A percentile compares a stretch with the other conserved stretches of the same genome.
These are phyloP conservation scores for Catharus fuscescens DNA, from an alignment of 2,113 vertebrate species.

Conservation along the genomic window DNA sequence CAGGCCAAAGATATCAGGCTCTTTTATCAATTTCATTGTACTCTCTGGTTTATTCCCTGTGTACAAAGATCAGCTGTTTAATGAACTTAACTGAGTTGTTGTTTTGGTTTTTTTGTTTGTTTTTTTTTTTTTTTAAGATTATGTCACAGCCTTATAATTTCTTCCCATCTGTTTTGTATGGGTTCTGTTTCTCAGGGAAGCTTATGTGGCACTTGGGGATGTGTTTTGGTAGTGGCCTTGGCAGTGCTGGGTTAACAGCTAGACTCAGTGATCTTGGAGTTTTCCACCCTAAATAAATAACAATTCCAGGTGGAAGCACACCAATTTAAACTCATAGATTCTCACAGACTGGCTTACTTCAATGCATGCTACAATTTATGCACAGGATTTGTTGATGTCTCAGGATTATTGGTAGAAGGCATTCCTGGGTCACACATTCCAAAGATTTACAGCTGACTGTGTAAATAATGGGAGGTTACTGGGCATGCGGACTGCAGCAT, in stretches of 20 bases:
- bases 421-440: not conserved
- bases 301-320: not conserved
- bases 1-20: no score
- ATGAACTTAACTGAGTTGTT: not conserved
- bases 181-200: not conserved
- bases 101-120: no score
- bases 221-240: rapidly evolving
- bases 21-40: no score
- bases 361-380: not conserved
- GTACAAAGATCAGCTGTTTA: not conserved
- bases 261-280: not conserved
- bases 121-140: not conserved
- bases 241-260: not conserved
- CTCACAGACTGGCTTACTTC: not conserved
- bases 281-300: not conserved
- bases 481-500: not conserved
- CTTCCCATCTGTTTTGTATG: not conserved
- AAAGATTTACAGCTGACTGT: not conserved
- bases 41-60: no score
- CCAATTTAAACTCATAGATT: not conserved
- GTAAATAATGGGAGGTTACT: not conserved
- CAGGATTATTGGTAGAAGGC: not conserved
- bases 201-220: not conserved
- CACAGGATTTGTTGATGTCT: not conserved
- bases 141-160: not conserved